Evolutionary conservation across 1,140 invertebrate species (phyloP).

Genomic region (Agraylea sexmaculata): DNA sequence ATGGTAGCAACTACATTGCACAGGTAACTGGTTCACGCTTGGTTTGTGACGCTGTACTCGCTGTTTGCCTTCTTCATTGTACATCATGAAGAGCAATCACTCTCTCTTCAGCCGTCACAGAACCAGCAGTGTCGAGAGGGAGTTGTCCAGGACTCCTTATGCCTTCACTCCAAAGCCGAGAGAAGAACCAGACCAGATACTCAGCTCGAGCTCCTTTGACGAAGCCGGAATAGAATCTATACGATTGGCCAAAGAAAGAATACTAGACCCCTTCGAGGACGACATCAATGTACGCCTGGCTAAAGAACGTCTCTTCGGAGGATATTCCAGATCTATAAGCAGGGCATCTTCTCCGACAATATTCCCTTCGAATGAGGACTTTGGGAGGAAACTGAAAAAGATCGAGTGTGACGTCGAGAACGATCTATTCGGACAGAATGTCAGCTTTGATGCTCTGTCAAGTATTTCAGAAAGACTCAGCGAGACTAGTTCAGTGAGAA

Average conservation of each 20-base stretch:
- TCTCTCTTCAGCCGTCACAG: constrained; percentile 35
- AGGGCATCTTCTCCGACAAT: constrained; percentile 13
- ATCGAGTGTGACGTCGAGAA: constrained; percentile 11
- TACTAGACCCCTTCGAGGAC: constrained; percentile 19
- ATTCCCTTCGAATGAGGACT: constrained; percentile 19
- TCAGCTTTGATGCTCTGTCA: constrained; percentile 11
- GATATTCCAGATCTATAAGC: constrained; percentile 8
- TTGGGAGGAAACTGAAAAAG: constrained; percentile 9
- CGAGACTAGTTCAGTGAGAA: constrained; percentile 16
- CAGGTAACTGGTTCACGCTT: too few relatives aligned
- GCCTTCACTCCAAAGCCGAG: constrained; percentile 28
- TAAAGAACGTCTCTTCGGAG: constrained; percentile 18
- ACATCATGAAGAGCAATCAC: constrained; percentile 20
- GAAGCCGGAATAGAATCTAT: constrained; percentile 23
- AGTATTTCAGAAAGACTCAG: constrained; percentile 15
- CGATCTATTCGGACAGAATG: constrained; percentile 10
- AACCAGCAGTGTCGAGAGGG: constrained; percentile 38
- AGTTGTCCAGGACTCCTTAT: constrained; percentile 38
- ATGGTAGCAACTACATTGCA: too few relatives aligned
- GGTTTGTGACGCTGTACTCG: too few relatives aligned
- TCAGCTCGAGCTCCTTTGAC: constrained; percentile 21
- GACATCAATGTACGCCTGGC: constrained; percentile 20
- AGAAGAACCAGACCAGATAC: constrained; percentile 22
- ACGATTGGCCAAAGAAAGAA: constrained; percentile 11
- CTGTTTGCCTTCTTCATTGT: too few relatives aligned